Evolutionary conservation across 2,113 vertebrate species (phyloP).

Genomic region (Tetrax tetrax): DNA sequence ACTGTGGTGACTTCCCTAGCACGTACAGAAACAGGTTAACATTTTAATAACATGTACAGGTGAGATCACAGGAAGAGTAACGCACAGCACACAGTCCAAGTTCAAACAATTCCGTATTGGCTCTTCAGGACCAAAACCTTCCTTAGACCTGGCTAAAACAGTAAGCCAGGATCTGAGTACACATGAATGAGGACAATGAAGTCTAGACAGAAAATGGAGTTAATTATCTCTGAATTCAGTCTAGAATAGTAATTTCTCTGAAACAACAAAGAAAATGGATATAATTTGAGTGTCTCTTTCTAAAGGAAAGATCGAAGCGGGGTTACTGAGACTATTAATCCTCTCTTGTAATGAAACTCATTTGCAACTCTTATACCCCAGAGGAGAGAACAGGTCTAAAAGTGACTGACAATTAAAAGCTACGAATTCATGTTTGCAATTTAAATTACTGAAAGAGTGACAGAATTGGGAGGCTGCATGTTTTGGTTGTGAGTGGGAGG

Average conservation of each 20-base stretch:
- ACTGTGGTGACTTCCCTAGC: not conserved
- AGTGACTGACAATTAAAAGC: conserved; percentile 61
- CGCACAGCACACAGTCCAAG: not conserved
- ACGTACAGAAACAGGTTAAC: not conserved
- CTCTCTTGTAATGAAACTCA: conserved; percentile 32
- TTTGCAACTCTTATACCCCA: conserved; percentile 32
- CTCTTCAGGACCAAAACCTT: not conserved
- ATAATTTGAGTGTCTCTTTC: not conserved
- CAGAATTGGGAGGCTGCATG: not conserved
- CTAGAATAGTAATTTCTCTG: conserved; percentile 13
- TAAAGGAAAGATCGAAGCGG: not conserved
- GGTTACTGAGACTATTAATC: conserved; percentile 30
- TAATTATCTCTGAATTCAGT: conserved; percentile 20
- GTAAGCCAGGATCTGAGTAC: not conserved
- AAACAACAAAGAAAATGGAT: not conserved
- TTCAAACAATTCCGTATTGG: not conserved
- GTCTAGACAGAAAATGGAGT: not conserved
- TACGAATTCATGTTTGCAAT: conserved; percentile 22
- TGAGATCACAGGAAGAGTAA: not conserved
- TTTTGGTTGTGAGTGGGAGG: not conserved
- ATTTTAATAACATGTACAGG: not conserved
- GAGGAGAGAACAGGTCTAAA: conserved; percentile 52
- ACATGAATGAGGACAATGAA: not conserved
- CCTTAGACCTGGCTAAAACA: not conserved
- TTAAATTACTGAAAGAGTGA: conserved; percentile 20